Percentiles rank a stretch among this genome's conserved stretches.
These are phyloP conservation scores for Phortica okadai DNA, from an alignment of 2,888 invertebrate genomes.

Conservation along the genomic window DNA sequence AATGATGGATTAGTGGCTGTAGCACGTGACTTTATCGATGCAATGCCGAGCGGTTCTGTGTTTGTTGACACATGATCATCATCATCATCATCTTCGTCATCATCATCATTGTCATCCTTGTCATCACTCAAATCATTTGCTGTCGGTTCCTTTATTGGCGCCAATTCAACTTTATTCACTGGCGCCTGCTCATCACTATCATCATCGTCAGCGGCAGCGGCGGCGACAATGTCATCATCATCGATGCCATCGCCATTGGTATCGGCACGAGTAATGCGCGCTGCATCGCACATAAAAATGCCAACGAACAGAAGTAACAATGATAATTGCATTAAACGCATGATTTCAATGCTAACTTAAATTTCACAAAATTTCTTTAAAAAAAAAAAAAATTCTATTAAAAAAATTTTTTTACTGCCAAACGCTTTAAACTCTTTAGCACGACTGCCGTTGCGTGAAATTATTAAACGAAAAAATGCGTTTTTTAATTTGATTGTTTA, in stretches of 20 bases:
- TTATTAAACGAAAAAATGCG: not conserved
- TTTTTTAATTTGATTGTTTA: not conserved
- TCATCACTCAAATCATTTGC: conserved; percentile 17
- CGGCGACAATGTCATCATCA: conserved; percentile 4
- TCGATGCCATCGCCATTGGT: not conserved
- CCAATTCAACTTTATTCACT: too few species aligned
- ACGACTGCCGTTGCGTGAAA: not conserved
- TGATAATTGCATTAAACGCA: not conserved
- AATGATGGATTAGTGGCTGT: conserved; percentile 68
- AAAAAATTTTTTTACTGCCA: not conserved
- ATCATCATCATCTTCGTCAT: conserved; percentile 32
- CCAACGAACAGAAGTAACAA: not conserved
- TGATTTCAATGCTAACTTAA: not conserved
- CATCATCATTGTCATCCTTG: conserved; percentile 30
- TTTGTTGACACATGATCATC: conserved; percentile 40
- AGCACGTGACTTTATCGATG: conserved; percentile 70
- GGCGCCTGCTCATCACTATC: not conserved
- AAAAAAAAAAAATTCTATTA: not conserved
- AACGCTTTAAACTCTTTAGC: not conserved
- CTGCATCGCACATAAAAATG: not conserved
- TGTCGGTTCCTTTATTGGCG: too few species aligned
- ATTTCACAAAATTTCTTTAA: too few species aligned
- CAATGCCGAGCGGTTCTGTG: conserved; percentile 50
- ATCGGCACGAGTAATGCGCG: not conserved
- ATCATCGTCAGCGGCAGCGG: not conserved